A percentile compares a stretch with the other conserved stretches of the same genome.
These are phyloP conservation scores for Ciconia boyciana DNA, from an alignment of 2,113 vertebrate species.

Conservation along the genomic window DNA sequence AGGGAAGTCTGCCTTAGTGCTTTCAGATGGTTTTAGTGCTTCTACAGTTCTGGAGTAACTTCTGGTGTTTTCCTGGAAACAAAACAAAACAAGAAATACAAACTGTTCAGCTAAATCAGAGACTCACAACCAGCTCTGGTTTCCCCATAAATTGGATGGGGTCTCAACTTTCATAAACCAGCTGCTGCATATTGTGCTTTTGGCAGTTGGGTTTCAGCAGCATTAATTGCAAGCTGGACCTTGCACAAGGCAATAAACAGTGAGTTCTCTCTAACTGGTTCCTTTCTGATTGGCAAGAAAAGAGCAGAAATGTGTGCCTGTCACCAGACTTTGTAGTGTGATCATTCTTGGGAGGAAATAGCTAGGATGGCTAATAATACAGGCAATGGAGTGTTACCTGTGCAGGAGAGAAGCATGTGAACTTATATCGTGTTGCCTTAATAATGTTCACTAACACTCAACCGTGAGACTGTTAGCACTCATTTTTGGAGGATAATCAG, in stretches of 20 bases:
- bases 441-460: neutral
- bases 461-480: neutral
- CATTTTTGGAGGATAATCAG: neutral
- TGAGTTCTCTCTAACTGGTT: neutral
- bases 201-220: constrained; percentile 57
- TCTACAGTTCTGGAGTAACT: constrained; percentile 30
- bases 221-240: constrained; percentile 50
- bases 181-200: constrained; percentile 51
- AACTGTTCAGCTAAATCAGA: constrained; percentile 40
- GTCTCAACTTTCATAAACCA: constrained; percentile 54
- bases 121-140: constrained; percentile 32
- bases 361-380: neutral
- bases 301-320: neutral
- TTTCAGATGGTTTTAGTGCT: constrained; percentile 45
- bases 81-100: constrained; percentile 27
- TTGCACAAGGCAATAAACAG: constrained; percentile 42
- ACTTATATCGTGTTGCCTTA: neutral
- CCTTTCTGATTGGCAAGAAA: constrained; percentile 14
- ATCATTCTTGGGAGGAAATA: neutral
- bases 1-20: constrained; percentile 21
- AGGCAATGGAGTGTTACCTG: neutral
- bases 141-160: constrained; percentile 44
- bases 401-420: neutral
- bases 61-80: constrained; percentile 59
- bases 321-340: neutral